Evolutionary conservation across 2,888 invertebrate genomes (phyloP), one percentile per base, ranked within the genome.

Genomic region (Tiliacea aurago): DNA sequence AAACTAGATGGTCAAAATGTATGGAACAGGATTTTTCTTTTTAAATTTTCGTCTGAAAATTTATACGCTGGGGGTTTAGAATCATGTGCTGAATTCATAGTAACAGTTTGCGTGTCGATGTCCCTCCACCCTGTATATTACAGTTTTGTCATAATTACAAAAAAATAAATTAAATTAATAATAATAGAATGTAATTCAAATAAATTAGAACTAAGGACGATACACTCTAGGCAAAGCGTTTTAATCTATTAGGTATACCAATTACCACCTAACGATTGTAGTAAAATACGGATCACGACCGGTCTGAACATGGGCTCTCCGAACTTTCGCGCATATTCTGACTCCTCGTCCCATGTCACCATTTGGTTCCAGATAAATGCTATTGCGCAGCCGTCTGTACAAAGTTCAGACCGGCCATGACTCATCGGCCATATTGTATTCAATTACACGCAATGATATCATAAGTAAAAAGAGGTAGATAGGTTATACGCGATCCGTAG

Each of bases 101-200:
- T 3, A 28, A 28, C 28, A 28, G 28, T 28, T 28, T 28, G 2
- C 15, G 53, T 7, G 7, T 23, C 13, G 1, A 23, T 53, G 5
- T 13, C 51, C 1, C 11, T 23, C 53, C 53, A 53, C 6, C 53
- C 13, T 53, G 23, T 63, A 62, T 68, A 64, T 75, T 76, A 65
- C 81, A 76, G 61, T 56, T 61, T 61, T 43, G 43, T 47, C 51
- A 66, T 78, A 70, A 79, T 62, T 53, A 81, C 23, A 69, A 55
- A 55, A 20, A 51, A 18, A 33, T 66, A 7, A 63, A 67, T 37
- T 3, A 58, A 76, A 75, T 56, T 65, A 68, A 64, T 55, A 55
- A 61, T 47, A 53, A 61, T 53, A 69, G 13, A 61, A 51, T 45
- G 13, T 61, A 9, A 43, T 56, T 47, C 11, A 62, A 65, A 70